A percentile compares a stretch with the other conserved stretches of the same genome.
These are phyloP conservation scores for Drosophila multiciliata DNA, from an alignment of 2,888 invertebrate species.

Conservation along the genomic window DNA sequence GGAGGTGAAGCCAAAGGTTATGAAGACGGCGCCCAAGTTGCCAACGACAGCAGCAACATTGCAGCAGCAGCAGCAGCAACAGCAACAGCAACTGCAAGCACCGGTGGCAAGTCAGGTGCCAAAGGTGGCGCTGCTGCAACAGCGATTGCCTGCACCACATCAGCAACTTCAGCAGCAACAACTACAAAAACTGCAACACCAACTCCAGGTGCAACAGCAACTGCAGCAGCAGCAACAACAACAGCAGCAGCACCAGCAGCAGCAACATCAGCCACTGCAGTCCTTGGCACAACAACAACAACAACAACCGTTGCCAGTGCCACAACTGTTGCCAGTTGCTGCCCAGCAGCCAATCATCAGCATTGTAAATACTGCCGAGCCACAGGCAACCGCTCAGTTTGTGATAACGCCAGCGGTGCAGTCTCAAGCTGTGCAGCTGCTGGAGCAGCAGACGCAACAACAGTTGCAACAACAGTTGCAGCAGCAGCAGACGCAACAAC, in stretches of 20 bases:
- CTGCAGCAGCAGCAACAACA: constrained; percentile 29
- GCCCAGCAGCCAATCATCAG: constrained; percentile 59
- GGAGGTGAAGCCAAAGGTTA: constrained; percentile 81
- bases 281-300: constrained; percentile 22
- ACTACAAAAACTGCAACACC: constrained; percentile 26
- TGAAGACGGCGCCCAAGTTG: constrained; percentile 65
- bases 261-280: constrained; percentile 12
- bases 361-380: constrained; percentile 47
- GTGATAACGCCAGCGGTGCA: constrained; percentile 47
- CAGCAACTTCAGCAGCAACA: constrained; percentile 37
- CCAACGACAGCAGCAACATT: constrained; percentile 23
- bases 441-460: constrained; percentile 43
- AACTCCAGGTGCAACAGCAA: constrained; percentile 22
- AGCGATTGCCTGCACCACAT: constrained; percentile 41
- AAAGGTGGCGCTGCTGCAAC: constrained; percentile 53
- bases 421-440: constrained; percentile 44
- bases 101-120: constrained; percentile 32
- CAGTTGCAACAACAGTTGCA: too few species aligned
- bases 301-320: constrained; percentile 29
- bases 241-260: constrained; percentile 34
- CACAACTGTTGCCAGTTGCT: constrained; percentile 21
- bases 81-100: constrained; percentile 33
- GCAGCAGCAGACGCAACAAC: constrained; percentile 37
- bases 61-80: constrained; percentile 38
- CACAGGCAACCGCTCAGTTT: constrained; percentile 40